These are phyloP conservation scores for Heterotis niloticus DNA, from an alignment of 2,113 vertebrate species.

Conservation along the genomic window DNA sequence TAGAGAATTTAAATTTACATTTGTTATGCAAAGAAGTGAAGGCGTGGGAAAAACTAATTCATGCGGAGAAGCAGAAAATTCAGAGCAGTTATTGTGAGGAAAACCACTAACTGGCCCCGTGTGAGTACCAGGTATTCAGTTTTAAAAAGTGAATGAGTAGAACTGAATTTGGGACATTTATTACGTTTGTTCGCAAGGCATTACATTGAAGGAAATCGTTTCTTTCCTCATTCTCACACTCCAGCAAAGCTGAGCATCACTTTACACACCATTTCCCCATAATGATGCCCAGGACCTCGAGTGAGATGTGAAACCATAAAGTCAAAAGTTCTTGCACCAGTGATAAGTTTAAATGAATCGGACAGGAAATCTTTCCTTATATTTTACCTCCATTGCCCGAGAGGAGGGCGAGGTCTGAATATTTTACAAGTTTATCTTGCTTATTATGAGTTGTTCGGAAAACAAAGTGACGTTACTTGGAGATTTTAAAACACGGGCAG, in stretches of 20 bases:
- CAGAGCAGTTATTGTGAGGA: too few species aligned
- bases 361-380: background rate
- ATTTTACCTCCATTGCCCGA: background rate
- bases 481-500: too few species aligned
- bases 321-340: background rate
- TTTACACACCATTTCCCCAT: background rate
- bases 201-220: background rate
- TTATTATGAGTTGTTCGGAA: too few species aligned
- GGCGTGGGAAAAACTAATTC: too few species aligned
- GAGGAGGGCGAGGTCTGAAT: background rate
- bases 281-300: too few species aligned
- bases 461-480: too few species aligned
- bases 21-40: too few species aligned
- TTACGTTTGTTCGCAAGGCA: background rate
- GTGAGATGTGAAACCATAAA: background rate
- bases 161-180: background rate
- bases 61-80: too few species aligned
- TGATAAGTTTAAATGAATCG: background rate
- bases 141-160: background rate
- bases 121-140: background rate
- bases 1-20: too few species aligned
- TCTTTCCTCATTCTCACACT: background rate
- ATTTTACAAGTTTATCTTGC: too few species aligned
- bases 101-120: too few species aligned
- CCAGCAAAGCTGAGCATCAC: background rate